Base-by-base conservation (phyloP, 1,140 invertebrate species). In the Vanessa atalanta region DNA sequence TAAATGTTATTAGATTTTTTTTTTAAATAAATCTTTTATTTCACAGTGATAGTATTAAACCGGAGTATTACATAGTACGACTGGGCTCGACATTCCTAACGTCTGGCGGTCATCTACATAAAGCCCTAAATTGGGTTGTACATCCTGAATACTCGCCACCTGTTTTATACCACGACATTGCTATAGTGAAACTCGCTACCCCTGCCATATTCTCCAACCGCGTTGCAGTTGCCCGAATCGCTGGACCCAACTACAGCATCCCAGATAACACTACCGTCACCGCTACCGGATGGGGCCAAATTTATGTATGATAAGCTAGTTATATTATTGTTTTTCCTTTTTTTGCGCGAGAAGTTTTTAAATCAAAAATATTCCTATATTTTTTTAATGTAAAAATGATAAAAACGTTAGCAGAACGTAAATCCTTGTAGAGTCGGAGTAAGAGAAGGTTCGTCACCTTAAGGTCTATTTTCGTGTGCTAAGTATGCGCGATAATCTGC, bases 251-350 rank as follows among this genome's bases (percentile, higher is more conserved):
- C 71, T 85, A 83, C 74, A 43, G 53, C 5, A 61, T 88, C 3
- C 43, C 82, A 1, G 83, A 84, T 43, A 90, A 92, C 7, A 88
- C 82, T 4, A 65, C 84, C 12, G 93, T 93, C 15, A 88, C 84
- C 11, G 90, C 94, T 3, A 91, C 93, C 20, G 95, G 95, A 61
- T 95, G 94, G 94, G 95, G 95, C 43, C 84, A 90, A 47, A 77
- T 88, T 14, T 77, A 83, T 67, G 93, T 94, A 79, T 83, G 68
- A 61, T 37, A 37, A 37, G 20, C 20, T 20, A 20, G 20, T 20
- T 20, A 20, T 20, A 20, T 20, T 20, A 20, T 20, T 20, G n/a
- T 20, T 20, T 20, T 20, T 20, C 31, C 7, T 7, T 5, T 37
- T 37, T 37, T 1, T 7, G 7, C 2, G 3, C 31, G 7, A 37